These are phyloP conservation scores for Spatula versicolor DNA, from an alignment of 2,797 vertebrate genomes.

Conservation along the genomic window DNA sequence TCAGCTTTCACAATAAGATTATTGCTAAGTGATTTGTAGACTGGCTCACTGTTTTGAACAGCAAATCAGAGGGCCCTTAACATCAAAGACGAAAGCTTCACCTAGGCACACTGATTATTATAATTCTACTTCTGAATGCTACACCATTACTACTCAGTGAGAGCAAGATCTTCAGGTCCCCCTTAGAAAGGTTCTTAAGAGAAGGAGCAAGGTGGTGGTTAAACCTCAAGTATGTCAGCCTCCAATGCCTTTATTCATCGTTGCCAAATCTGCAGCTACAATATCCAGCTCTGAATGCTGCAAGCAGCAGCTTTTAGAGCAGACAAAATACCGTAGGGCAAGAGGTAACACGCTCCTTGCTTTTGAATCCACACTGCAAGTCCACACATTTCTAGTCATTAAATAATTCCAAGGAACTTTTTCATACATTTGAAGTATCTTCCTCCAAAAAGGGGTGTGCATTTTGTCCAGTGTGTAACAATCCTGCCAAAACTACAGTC, in stretches of 20 bases:
- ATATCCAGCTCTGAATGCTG: not conserved
- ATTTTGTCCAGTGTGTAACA: not conserved
- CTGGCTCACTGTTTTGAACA: not conserved
- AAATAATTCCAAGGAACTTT: not conserved
- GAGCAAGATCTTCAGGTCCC: not conserved
- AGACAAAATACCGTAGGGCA: not conserved
- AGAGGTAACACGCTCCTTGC: not conserved
- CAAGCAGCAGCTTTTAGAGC: not conserved
- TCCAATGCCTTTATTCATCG: not conserved
- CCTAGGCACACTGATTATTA: not conserved
- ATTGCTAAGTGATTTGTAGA: not conserved
- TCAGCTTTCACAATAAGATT: not conserved
- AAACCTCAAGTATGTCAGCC: not conserved
- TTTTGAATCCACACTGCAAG: not conserved
- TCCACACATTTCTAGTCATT: not conserved
- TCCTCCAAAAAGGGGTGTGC: not conserved
- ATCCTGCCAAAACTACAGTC: not conserved
- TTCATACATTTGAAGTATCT: not conserved
- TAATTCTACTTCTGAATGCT: not conserved
- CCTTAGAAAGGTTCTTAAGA: not conserved
- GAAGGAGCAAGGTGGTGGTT: not conserved
- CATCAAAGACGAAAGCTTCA: not conserved
- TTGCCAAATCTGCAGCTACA: not conserved
- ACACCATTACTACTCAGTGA: not conserved
- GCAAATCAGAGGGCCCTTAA: not conserved